Percentiles rank a stretch among this genome's conserved stretches.
Evolutionary conservation across 2,113 vertebrate genomes (phyloP).

Genomic region (Lepus timidus): DNA sequence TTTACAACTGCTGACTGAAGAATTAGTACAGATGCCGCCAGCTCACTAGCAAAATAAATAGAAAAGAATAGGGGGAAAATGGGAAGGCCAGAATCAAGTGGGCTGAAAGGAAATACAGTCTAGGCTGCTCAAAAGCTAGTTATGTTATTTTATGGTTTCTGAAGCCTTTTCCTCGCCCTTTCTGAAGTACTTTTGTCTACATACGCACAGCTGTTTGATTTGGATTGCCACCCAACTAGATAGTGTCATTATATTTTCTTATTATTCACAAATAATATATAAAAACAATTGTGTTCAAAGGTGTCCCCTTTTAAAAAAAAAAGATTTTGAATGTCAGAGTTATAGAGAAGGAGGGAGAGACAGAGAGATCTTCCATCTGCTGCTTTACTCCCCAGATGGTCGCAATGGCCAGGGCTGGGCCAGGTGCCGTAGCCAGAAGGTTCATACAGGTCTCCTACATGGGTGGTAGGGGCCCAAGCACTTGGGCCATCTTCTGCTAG

Average conservation of each 20-base stretch:
- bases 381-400: too few relatives aligned
- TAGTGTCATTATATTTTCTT: neutral
- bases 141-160: neutral
- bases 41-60: neutral
- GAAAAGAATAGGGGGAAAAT: neutral
- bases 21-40: neutral
- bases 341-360: too few relatives aligned
- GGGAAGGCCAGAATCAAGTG: neutral
- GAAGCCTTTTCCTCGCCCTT: neutral
- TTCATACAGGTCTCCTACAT: too few relatives aligned
- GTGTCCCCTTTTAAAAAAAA: neutral
- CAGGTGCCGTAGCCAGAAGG: too few relatives aligned
- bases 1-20: slow-evolving; percentile 17
- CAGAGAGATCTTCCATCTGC: too few relatives aligned
- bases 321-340: neutral
- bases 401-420: too few relatives aligned
- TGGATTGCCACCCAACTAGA: neutral
- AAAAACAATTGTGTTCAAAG: neutral
- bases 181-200: neutral
- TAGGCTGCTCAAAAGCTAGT: neutral
- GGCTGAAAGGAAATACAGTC: neutral
- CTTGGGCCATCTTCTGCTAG: too few relatives aligned
- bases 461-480: too few relatives aligned
- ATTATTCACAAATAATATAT: neutral
- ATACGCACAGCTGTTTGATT: neutral